phyloP scores from a whole-genome alignment of 2,888 invertebrate genomes.

The Temnothorax unifasciatus region DNA sequence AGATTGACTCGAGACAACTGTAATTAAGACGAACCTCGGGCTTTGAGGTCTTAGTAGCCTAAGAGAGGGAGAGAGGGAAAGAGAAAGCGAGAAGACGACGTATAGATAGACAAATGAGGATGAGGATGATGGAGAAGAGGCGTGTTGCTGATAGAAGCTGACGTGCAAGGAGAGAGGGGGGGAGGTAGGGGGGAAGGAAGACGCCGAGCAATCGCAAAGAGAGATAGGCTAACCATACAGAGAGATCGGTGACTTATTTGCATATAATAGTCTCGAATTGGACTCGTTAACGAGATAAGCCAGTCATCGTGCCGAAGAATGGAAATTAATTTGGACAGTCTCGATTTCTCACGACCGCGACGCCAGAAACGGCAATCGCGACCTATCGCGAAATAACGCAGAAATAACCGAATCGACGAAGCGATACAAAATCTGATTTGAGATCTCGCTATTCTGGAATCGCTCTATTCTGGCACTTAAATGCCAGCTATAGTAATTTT shows the following conservation, averaged over 20 bases:
- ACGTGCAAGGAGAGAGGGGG: neutral
- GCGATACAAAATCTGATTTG: neutral
- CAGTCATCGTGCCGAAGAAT: conserved; percentile 46
- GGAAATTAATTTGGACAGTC: conserved; percentile 29
- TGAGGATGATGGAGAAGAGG: conserved; percentile 40
- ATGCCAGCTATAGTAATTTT: neutral
- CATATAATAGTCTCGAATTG: conserved; percentile 81
- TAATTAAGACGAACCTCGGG: conserved; percentile 84
- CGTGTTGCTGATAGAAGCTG: conserved; percentile 35
- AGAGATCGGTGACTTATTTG: conserved; percentile 80
- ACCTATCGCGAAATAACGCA: neutral
- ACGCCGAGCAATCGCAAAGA: conserved; percentile 36
- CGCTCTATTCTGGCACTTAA: neutral
- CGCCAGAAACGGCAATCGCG: neutral
- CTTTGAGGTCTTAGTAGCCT: conserved; percentile 78
- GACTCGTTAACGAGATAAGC: conserved; percentile 76
- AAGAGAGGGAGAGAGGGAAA: conserved; percentile 40
- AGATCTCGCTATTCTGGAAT: neutral
- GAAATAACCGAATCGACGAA: neutral
- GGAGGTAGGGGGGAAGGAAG: neutral
- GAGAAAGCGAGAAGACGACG: conserved; percentile 23
- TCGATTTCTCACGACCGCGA: neutral
- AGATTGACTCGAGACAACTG: conserved; percentile 86
- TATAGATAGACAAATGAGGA: conserved; percentile 45
- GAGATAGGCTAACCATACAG: conserved; percentile 38